Evolutionary conservation across 2,113 vertebrate species (phyloP), one percentile per base, ranked within the genome.

Genomic region (Azemiops feae): DNA sequence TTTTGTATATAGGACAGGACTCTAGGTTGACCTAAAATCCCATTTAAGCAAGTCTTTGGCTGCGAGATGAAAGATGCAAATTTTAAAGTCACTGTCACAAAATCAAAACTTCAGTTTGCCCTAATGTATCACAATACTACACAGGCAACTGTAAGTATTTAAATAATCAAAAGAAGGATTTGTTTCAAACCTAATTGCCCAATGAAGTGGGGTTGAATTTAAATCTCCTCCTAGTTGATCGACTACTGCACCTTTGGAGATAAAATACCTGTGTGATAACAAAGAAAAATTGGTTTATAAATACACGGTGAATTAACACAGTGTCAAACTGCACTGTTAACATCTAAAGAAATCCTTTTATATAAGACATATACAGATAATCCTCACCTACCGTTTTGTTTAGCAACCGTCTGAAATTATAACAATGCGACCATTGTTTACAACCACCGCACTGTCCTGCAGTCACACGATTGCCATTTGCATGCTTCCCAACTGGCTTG

Each of bases 191-290:
- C 99, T 98, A 94, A 99, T 97, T 8, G 99, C 99, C 99, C 99
- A 99, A 95, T 99, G 99, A 95, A 99, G 98, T 20, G 99, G 99
- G 9, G 99, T 99, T 18, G 99, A 99, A 97, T 99, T 99, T 96
- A 99, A 97, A 95, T 99, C 99, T 93, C 99, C 99, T 92, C 99
- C 99, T 0, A 99, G 97, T 96, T 99, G 99, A 97, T 99, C 99
- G 85, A 99, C 97, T 25, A 98, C 93, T 0, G 99, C 98, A 64
- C 99, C 99, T 98, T 99, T 99, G 92, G 99, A 99, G 95, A 99
- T 98, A 93, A 98, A 99, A 47, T 98, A 99, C 60, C 99, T 99
- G 96, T 87, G 57, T 50, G 94, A 92, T 2, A 91, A 94, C 4
- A 96, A 85, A 20, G 89, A 25, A 92, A 90, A 1, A 55, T 88